A percentile compares a stretch with the other conserved stretches of the same genome.
Evolutionary conservation across 2,113 vertebrate genomes (phyloP).

Genomic region (Nannospalax galili): DNA sequence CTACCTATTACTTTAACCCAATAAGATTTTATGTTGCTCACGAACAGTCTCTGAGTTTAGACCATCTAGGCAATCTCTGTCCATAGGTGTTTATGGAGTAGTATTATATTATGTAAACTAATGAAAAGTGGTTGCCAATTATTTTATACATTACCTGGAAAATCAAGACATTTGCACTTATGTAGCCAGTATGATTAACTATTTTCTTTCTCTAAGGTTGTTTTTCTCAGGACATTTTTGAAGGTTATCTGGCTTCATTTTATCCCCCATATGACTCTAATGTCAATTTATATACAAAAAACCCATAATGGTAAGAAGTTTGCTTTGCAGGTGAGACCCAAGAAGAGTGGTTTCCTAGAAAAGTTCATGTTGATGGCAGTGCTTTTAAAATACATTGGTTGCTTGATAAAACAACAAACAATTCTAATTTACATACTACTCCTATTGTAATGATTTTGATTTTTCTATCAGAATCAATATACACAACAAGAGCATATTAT

Average conservation of each 20-base stretch:
- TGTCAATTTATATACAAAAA: conserved; percentile 23
- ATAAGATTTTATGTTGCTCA: too few species aligned
- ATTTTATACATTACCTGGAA: neutral
- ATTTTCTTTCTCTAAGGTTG: conserved; percentile 21
- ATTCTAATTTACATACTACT: conserved; percentile 46
- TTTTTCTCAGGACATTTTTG: neutral
- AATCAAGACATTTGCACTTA: conserved; percentile 26
- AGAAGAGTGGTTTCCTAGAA: neutral
- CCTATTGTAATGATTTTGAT: conserved; percentile 39
- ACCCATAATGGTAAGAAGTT: neutral
- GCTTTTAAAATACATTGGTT: conserved; percentile 51
- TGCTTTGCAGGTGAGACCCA: neutral
- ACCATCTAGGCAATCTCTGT: conserved; percentile 40
- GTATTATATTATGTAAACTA: conserved; percentile 53
- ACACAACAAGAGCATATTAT: conserved; percentile 60
- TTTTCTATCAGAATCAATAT: conserved; percentile 62
- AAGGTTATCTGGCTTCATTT: neutral
- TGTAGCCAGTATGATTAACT: conserved; percentile 49
- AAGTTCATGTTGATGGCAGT: conserved; percentile 26
- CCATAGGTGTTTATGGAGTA: conserved; percentile 68
- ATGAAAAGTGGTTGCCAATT: conserved; percentile 9
- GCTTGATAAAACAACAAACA: conserved; percentile 17
- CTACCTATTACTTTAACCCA: conserved; percentile 34
- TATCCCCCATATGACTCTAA: neutral
- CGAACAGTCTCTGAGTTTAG: conserved; percentile 51